Conservation (phyloP, 2,888 invertebrate species). For the Serripes groenlandicus region DNA sequence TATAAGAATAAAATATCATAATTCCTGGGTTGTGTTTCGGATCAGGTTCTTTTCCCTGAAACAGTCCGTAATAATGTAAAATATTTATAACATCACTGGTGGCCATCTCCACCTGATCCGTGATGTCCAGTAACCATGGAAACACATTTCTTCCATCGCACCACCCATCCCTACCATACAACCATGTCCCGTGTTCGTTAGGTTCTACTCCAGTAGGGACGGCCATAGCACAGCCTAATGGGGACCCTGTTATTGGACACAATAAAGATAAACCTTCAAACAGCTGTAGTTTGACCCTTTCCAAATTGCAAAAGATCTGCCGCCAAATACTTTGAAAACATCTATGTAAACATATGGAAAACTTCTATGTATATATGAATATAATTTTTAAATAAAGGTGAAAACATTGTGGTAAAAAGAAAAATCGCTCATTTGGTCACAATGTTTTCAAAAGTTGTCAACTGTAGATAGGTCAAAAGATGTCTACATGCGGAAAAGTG, state of each 20-base stretch:
- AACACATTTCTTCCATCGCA: conserved; percentile 77
- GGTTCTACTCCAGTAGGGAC: conserved; percentile 74
- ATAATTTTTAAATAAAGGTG: too few species aligned
- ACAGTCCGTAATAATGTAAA: conserved; percentile 74
- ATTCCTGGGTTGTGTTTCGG: conserved; percentile 75
- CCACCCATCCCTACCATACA: conserved; percentile 81
- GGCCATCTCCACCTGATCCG: conserved; percentile 38
- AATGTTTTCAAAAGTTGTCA: conserved; percentile 6
- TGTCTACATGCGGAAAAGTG: too few species aligned
- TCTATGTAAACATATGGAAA: too few species aligned
- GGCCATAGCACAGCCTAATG: conserved; percentile 77
- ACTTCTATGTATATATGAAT: too few species aligned
- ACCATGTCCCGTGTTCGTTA: conserved; percentile 82
- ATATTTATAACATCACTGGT: conserved; percentile 41
- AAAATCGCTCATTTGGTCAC: background rate
- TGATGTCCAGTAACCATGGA: conserved; percentile 69
- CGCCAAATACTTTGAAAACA: background rate
- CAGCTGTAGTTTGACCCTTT: background rate
- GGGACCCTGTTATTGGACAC: conserved; percentile 64
- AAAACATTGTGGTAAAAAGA: conserved; percentile 8
- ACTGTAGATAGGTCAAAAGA: too few species aligned
- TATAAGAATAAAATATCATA: conserved; percentile 74
- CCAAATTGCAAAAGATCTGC: background rate
- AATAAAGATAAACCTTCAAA: background rate
- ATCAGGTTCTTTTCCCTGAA: conserved; percentile 73